phyloP scores from a whole-genome alignment of 1,140 invertebrate genomes.

The Stegodyphus mimosarum region DNA sequence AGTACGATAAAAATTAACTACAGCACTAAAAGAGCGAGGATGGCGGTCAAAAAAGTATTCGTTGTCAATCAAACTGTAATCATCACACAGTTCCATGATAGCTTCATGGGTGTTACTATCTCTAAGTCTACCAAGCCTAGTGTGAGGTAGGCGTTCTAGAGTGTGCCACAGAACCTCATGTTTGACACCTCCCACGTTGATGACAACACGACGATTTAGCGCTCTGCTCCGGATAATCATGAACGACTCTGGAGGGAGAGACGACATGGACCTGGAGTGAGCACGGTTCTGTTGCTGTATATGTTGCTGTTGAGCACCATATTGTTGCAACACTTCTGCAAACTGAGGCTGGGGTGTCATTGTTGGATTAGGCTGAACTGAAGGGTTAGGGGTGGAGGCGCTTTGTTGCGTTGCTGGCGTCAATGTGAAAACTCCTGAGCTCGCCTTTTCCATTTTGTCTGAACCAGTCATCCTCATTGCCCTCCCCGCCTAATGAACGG shows the following conservation, averaged over 20 bases:
- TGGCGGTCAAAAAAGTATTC: constrained; percentile 99
- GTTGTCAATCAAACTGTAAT: constrained; percentile 90
- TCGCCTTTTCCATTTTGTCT: constrained; percentile 62
- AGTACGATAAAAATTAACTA: constrained; percentile 97
- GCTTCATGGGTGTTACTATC: constrained; percentile 96
- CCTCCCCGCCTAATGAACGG: constrained; percentile 24
- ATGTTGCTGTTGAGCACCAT: constrained; percentile 20
- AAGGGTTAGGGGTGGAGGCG: constrained; percentile 43
- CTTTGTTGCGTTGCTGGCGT: constrained; percentile 56
- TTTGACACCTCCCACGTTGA: constrained; percentile 96
- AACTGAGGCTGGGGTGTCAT: constrained; percentile 60
- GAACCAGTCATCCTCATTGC: constrained; percentile 58
- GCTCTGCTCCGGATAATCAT: constrained; percentile 94
- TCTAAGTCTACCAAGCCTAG: constrained; percentile 87
- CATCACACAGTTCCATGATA: constrained; percentile 95
- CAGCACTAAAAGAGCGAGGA: constrained; percentile 96
- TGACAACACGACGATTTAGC: constrained; percentile 87
- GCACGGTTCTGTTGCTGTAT: constrained; percentile 57
- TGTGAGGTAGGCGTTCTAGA: constrained; percentile 93
- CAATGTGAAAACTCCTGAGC: constrained; percentile 57
- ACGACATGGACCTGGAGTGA: constrained; percentile 74
- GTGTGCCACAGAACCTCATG: constrained; percentile 95
- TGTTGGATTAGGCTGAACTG: constrained; percentile 29
- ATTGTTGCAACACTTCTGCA: constrained; percentile 43
- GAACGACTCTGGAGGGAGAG: constrained; percentile 90